Evolutionary conservation across 2,113 vertebrate species (phyloP).

Genomic region (Mus pahari): DNA sequence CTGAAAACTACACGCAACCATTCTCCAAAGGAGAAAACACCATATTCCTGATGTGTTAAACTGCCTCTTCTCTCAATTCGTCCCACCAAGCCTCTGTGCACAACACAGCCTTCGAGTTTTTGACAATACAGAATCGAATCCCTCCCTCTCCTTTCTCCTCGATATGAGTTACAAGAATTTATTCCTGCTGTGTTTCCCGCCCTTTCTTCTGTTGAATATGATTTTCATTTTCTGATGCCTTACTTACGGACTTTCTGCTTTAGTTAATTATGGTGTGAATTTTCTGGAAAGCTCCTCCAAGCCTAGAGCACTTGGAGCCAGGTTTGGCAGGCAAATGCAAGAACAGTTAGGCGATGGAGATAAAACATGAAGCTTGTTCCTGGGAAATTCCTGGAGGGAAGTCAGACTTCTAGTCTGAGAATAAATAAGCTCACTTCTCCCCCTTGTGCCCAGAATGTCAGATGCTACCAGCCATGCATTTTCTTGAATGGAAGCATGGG

Average conservation of each 20-base stretch:
- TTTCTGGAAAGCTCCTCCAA: constrained; percentile 48
- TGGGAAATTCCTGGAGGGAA: constrained; percentile 66
- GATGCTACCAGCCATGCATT: neutral
- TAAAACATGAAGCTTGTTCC: constrained; percentile 46
- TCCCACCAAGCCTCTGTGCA: neutral
- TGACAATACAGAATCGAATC: neutral
- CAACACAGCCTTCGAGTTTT: neutral
- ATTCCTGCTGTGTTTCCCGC: neutral
- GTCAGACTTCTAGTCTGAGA: constrained; percentile 51
- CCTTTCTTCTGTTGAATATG: neutral
- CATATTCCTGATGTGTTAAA: neutral
- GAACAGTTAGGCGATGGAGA: constrained; percentile 22
- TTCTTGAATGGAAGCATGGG: constrained; percentile 43
- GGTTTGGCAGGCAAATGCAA: constrained; percentile 58
- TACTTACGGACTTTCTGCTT: constrained; percentile 26
- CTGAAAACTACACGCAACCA: neutral
- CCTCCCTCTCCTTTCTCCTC: neutral
- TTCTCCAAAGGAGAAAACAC: neutral
- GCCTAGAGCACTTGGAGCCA: constrained; percentile 32
- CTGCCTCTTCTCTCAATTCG: neutral
- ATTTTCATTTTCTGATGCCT: constrained; percentile 38
- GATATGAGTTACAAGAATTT: neutral
- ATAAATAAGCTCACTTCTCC: constrained; percentile 67
- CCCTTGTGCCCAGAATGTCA: constrained; percentile 49
- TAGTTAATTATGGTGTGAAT: constrained; percentile 59